A percentile compares a stretch with the other conserved stretches of the same genome.
Evolutionary conservation across 2,888 invertebrate genomes (phyloP).

Genomic region (Dugesia japonica): DNA sequence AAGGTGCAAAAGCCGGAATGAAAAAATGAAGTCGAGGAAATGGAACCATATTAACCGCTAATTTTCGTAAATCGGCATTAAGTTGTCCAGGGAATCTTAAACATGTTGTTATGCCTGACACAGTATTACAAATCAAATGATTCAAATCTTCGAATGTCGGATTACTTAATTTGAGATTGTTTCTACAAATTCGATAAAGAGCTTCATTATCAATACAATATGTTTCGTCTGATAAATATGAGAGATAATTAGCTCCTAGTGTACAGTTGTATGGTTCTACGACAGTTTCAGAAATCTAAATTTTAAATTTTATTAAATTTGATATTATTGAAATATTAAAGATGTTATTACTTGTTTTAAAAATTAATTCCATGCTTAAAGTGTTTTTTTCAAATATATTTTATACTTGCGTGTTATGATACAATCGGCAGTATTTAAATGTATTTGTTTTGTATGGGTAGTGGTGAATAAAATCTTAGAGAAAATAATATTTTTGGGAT

Average conservation of each 20-base stretch:
- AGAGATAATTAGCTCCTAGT: neutral
- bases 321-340: too few species aligned
- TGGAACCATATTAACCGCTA: constrained; percentile 30
- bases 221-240: neutral
- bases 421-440: too few species aligned
- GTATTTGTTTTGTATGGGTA: too few species aligned
- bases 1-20: constrained; percentile 25
- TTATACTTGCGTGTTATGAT: too few species aligned
- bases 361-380: too few species aligned
- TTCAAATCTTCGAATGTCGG: constrained; percentile 27
- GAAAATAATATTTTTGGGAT: too few species aligned
- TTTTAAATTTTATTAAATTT: neutral
- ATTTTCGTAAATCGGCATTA: constrained; percentile 29
- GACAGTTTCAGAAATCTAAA: neutral
- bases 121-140: neutral
- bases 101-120: constrained; percentile 29
- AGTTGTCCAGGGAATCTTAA: constrained; percentile 33
- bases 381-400: too few species aligned
- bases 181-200: neutral
- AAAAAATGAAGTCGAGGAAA: constrained; percentile 32
- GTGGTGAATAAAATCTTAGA: too few species aligned
- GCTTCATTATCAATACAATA: constrained; percentile 12
- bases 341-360: too few species aligned
- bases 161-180: constrained; percentile 28
- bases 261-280: neutral